Evolutionary conservation across 2,113 vertebrate species (phyloP).

Genomic region (Peromyscus leucopus): DNA sequence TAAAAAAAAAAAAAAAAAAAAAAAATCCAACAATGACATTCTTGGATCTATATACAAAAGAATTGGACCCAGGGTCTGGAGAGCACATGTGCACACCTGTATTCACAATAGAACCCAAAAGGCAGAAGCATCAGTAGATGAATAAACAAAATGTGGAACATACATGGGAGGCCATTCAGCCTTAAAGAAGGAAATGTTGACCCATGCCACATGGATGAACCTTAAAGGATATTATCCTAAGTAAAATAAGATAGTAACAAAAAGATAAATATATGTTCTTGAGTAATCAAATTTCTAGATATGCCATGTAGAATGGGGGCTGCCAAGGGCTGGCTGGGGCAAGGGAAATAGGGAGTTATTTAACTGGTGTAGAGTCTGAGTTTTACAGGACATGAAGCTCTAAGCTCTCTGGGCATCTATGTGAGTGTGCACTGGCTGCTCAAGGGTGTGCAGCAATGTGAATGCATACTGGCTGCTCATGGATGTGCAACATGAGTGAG

Average conservation of each 20-base stretch:
- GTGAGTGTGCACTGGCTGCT: background rate
- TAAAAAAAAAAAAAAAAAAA: background rate
- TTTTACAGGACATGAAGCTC: background rate
- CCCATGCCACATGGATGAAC: background rate
- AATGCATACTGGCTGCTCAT: background rate
- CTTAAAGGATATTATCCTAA: background rate
- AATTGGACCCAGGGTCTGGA: background rate
- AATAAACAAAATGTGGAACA: background rate
- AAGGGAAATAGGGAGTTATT: background rate
- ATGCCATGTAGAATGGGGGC: background rate
- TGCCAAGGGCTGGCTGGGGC: too few relatives aligned
- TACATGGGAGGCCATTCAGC: background rate
- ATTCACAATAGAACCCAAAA: background rate
- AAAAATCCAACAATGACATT: background rate
- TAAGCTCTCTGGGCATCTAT: background rate
- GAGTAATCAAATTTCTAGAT: background rate
- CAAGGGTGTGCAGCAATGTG: background rate
- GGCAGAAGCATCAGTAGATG: background rate
- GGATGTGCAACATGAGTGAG: background rate
- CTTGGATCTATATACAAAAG: background rate
- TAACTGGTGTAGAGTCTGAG: background rate
- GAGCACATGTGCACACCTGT: background rate
- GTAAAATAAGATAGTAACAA: slow-evolving; percentile 25
- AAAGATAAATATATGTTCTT: background rate
- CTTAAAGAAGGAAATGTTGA: background rate